phyloP scores from a whole-genome alignment of 2,797 vertebrate genomes.

The Micrastur ruficollis region DNA sequence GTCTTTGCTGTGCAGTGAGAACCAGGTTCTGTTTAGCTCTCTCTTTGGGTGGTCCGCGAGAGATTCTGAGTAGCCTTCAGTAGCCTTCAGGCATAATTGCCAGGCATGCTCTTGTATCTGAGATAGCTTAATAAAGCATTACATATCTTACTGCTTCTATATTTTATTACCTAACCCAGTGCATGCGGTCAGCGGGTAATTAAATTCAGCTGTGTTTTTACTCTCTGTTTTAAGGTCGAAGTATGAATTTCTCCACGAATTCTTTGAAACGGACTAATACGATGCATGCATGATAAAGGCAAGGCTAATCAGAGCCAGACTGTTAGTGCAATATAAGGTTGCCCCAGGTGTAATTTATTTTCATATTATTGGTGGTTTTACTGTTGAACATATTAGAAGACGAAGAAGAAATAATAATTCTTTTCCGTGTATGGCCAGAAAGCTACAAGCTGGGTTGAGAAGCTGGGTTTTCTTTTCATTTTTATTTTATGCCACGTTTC shows the following conservation, averaged over 20 bases:
- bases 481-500: constrained; percentile 58
- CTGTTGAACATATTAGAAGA: constrained; percentile 71
- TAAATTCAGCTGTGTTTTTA: constrained; percentile 97
- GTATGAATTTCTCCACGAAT: constrained; percentile 80
- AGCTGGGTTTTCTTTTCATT: constrained; percentile 65
- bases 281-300: constrained; percentile 85
- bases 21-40: constrained; percentile 69
- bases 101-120: constrained; percentile 87
- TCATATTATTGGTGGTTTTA: constrained; percentile 74
- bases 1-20: constrained; percentile 56
- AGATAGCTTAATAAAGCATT: constrained; percentile 98
- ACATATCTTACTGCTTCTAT: constrained; percentile 94
- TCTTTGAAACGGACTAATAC: constrained; percentile 86
- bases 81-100: constrained; percentile 91
- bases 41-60: constrained; percentile 94
- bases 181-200: constrained; percentile 94
- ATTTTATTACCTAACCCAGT: constrained; percentile 88
- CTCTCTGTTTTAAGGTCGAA: constrained; percentile 83
- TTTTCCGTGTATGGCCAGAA: constrained; percentile 54
- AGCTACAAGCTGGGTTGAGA: constrained; percentile 35
- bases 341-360: constrained; percentile 83
- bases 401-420: constrained; percentile 71
- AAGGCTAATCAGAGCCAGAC: constrained; percentile 83
- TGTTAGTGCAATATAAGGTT: constrained; percentile 76
- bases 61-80: constrained; percentile 90